Evolutionary conservation across 1,140 invertebrate species (phyloP), one percentile per base, ranked within the genome.

Genomic region (Dinoponera quadriceps): DNA sequence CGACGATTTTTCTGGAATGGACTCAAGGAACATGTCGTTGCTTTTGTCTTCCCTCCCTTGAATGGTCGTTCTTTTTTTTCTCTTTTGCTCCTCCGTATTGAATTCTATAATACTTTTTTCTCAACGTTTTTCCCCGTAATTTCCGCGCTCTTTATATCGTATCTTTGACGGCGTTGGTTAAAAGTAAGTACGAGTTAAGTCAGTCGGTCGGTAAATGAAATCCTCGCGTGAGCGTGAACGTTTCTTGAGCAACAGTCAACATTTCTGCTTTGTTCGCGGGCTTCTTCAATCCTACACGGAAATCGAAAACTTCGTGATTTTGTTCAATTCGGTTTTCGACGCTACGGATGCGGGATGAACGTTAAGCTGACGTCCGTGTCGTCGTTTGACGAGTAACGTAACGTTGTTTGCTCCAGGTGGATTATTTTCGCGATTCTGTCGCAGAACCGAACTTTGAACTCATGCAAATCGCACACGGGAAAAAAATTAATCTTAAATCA

Each of bases 151-250:
- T 11, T 38, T 4, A 48, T 33, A 1, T 54, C 48, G 18, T 44
- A 69, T 57, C 18, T 27, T 69, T 13, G 44, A 68, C 51, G 55
- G 0, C n/a, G 13, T 49, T 65, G 1, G 48, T 69, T 33, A 25
- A 68, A 73, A 68, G 38, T 77, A 85, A 82, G 44, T 83, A 86
- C 75, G 25, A 33, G 55, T 78, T 20, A 80, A 71, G 14, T 68
- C 27, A 60, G 3, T 71, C 85, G 55, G 57, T 85, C 51, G n/a
- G 71, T 57, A 75, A 82, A 71, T 59, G 11, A 82, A 82, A 82
- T 44, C 7, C 13, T 55, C 55, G n/a, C n/a, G 11, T 60, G 71
- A 60, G 44, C 44, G n/a, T 44, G 38, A 44, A 9, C 38, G 27
- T 27, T 66, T 62, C 14, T 68, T 48, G 22, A 75, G 44, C 59